Evolutionary conservation across 2,113 vertebrate genomes (phyloP).

Genomic region (Triplophysa siluroides): DNA sequence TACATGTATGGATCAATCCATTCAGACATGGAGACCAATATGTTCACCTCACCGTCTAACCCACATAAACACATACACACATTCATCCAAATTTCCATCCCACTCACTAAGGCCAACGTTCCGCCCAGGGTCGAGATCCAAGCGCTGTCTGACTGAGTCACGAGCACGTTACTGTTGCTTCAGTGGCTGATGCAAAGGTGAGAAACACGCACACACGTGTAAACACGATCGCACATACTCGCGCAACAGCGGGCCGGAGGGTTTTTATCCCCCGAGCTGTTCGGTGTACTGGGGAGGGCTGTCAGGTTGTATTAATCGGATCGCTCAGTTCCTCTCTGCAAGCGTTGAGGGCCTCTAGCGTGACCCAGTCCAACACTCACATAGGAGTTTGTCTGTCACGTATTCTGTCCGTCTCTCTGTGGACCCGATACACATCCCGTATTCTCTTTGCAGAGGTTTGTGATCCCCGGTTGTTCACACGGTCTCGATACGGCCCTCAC

Average conservation of each 20-base stretch:
- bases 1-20: no score
- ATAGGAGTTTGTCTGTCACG: constrained; percentile 39
- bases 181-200: constrained; percentile 29
- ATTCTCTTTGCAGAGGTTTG: constrained; percentile 1
- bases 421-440: background rate
- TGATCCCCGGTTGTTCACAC: background rate
- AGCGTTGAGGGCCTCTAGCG: constrained; percentile 8
- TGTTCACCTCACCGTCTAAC: background rate
- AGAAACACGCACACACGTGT: constrained; percentile 22
- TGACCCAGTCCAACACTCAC: constrained; percentile 15
- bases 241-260: constrained; percentile 36
- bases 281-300: constrained; percentile 56
- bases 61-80: constrained; percentile 27
- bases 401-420: constrained; percentile 24
- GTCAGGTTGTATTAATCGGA: constrained; percentile 72
- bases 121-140: constrained; percentile 30
- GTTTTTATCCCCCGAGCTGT: constrained; percentile 59
- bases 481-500: background rate
- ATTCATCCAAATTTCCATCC: background rate
- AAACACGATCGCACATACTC: constrained; percentile 15
- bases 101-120: background rate
- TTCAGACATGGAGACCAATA: background rate
- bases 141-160: constrained; percentile 13
- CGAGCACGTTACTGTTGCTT: constrained; percentile 15
- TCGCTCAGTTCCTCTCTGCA: constrained; percentile 49